Evolutionary conservation across 2,888 invertebrate genomes (phyloP), one percentile per base, ranked within the genome.

Genomic region (Pterostichus madidus): DNA sequence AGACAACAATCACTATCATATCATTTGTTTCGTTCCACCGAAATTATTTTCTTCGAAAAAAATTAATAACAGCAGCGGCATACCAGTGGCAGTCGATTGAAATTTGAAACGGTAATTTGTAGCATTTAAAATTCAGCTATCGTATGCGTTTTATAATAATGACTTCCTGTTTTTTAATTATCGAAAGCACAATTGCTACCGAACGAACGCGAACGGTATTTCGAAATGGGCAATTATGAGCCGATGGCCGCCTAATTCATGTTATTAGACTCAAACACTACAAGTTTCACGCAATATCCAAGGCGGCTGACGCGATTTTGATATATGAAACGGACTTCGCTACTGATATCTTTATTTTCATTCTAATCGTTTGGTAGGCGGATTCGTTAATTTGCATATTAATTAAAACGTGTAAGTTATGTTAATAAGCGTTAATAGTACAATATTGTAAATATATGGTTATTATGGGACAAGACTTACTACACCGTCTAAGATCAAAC

Each of bases 111-210:
- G 73, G 73, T 81, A 31, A 81, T 81, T 81, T 81, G 59, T 75
- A 59, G 17, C 71, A 80, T 81, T 81, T 75, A 75, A 75, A 81
- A 81, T 81, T 75, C 81, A 81, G 81, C 59, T 73, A 81, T 81
- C 81, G 81, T 75, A 75, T 59, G 35, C 75, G 44, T 59, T 81
- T 75, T 53, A 56, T 46, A 81, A 75, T 81, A 81, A 81, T 46
- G 81, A 81, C 81, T 81, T 81, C 81, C 81, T 81, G 81, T 81
- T 59, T 81, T 81, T 81, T 81, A 81, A 81, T 81, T 81, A 81
- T 61, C 75, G 56, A 81, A 81, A 75, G 61, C 75, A 75, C 81
- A 81, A 81, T 81, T 81, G 81, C 81, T 81, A 81, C 81, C 61
- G 81, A 80, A 52, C 13, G 39, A 64, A 39, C 64, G 64, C 64